Conservation (phyloP, 2,888 invertebrate genomes). For the Eudiplozoon nipponicum region DNA sequence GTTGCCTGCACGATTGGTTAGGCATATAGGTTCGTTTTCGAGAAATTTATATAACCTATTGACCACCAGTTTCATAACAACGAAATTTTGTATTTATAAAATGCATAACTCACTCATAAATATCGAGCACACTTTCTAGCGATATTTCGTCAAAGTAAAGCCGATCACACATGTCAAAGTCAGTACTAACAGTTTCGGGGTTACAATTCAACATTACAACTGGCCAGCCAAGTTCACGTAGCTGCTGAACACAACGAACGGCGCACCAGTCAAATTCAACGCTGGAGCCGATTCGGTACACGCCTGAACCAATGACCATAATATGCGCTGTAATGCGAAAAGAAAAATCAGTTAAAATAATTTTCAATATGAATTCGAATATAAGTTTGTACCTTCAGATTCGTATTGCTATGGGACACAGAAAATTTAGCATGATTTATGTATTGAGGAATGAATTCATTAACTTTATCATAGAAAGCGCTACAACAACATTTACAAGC, state of each 20-base stretch:
- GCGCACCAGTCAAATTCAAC: constrained; percentile 95
- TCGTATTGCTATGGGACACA: no score
- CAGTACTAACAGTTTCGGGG: constrained; percentile 94
- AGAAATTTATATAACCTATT: no score
- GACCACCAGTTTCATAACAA: no score
- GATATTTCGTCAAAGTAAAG: constrained; percentile 96
- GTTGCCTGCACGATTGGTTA: no score
- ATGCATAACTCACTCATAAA: constrained; percentile 36
- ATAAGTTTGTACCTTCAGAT: no score
- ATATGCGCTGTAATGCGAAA: constrained; percentile 19
- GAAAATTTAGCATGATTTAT: no score
- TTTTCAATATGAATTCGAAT: no score
- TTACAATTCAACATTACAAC: constrained; percentile 97
- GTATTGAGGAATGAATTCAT: no score
- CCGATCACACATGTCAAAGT: constrained; percentile 93
- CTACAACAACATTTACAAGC: no score
- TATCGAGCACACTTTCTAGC: constrained; percentile 85
- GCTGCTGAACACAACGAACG: constrained; percentile 58
- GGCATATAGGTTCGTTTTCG: no score
- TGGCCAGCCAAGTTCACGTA: constrained; percentile 37
- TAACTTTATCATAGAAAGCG: no score
- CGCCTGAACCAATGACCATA: constrained; percentile 40
- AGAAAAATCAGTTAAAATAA: no score
- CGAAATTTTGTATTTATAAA: background rate
- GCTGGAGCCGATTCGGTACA: constrained; percentile 79